Evolutionary conservation across 2,113 vertebrate genomes (phyloP).

Genomic region (Spermophilus dauricus): DNA sequence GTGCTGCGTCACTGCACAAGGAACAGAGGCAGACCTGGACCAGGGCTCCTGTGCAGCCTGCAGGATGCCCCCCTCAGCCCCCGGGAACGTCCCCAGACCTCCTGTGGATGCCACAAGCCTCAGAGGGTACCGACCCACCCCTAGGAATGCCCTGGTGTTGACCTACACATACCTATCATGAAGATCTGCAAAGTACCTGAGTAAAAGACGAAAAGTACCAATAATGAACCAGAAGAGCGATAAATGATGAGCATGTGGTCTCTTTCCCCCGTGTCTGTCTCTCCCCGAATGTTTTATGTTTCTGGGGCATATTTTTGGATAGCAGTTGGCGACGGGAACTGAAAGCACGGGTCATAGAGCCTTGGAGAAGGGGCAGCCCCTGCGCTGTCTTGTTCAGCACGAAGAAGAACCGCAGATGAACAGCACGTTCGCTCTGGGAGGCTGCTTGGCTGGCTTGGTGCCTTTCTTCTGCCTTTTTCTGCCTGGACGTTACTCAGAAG

Average conservation of each 20-base stretch:
- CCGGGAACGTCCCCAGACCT: too few relatives aligned
- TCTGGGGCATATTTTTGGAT: not conserved
- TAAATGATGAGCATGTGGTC: not conserved
- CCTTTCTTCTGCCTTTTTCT: too few relatives aligned
- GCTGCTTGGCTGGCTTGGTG: not conserved
- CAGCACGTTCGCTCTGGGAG: not conserved
- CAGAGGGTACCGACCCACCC: too few relatives aligned
- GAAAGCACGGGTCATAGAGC: not conserved
- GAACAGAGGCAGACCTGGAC: too few relatives aligned
- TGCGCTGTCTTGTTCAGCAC: not conserved
- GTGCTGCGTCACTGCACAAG: too few relatives aligned
- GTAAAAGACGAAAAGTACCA: not conserved
- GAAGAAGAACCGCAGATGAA: not conserved
- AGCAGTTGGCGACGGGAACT: not conserved
- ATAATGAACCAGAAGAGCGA: not conserved
- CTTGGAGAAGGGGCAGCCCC: not conserved
- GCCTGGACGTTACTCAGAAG: not conserved
- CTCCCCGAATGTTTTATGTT: not conserved
- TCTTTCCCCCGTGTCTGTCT: too few relatives aligned
- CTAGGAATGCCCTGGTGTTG: too few relatives aligned
- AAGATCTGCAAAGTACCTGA: not conserved
- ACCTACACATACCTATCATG: too few relatives aligned
- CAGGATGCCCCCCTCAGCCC: too few relatives aligned
- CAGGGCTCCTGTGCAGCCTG: too few relatives aligned
- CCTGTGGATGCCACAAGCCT: too few relatives aligned